Evolutionary conservation across 2,888 invertebrate species (phyloP).

Genomic region (Ypsolopha scabrella): DNA sequence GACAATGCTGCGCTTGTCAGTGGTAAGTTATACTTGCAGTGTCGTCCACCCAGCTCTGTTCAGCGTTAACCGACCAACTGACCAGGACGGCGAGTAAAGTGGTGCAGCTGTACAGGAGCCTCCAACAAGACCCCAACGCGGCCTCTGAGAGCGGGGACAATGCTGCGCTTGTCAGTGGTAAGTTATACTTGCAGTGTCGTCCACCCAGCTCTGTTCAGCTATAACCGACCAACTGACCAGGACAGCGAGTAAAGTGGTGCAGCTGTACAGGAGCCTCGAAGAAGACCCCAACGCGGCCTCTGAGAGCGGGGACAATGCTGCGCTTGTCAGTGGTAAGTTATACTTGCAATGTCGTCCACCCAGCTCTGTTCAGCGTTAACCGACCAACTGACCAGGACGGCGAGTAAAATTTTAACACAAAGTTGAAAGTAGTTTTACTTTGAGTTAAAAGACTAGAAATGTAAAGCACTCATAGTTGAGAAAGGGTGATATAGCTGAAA

Average conservation of each 20-base stretch:
- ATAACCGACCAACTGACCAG: constrained; percentile 70
- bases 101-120: constrained; percentile 76
- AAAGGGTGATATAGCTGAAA: constrained; percentile 36
- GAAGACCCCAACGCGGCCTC: too few species aligned
- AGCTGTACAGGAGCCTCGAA: constrained; percentile 77
- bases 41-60: constrained; percentile 47
- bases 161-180: constrained; percentile 14
- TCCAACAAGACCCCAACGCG: too few species aligned
- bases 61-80: constrained; percentile 66
- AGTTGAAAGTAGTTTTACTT: too few species aligned
- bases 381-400: constrained; percentile 73
- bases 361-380: constrained; percentile 62
- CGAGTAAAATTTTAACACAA: constrained; percentile 80
- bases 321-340: constrained; percentile 7
- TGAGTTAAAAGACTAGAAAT: constrained; percentile 38
- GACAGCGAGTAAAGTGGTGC: constrained; percentile 77
- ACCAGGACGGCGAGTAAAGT: constrained; percentile 78
- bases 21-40: constrained; percentile 6
- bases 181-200: constrained; percentile 1
- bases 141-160: constrained; percentile 11
- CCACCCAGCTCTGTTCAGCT: constrained; percentile 58
- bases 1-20: constrained; percentile 18
- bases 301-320: constrained; percentile 16
- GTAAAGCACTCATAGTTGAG: constrained; percentile 3
- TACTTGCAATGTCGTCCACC: constrained; percentile 17